Base-by-base conservation (phyloP, 2,888 invertebrate species). In the Ophonus ardosiacus region DNA sequence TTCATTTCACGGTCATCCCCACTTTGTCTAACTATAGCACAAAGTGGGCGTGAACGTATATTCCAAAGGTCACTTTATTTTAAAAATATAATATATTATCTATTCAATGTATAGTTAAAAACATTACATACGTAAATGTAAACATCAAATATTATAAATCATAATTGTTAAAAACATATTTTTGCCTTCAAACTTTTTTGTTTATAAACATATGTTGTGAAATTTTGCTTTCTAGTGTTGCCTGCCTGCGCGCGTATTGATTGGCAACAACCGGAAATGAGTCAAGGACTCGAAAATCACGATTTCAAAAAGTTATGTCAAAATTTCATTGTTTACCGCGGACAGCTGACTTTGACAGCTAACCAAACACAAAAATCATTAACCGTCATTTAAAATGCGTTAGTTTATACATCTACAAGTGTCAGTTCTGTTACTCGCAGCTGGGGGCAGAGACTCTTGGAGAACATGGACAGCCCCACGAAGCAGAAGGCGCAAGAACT, bases 221-320 rank as follows among this genome's bases (percentile, higher is more conserved):
- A 81, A 24, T 68, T 59, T 83, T n/a, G 13, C 21, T n/a, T 7
- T 5, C 4, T n/a, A 6, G n/a, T 8, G 84, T 84, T 84, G 84
- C 15, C 18, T 8, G 15, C 51, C 17, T 65, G 78, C 51, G 56
- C 8, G 17, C 24, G 63, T 84, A 84, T 84, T 84, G 84, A 84
- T 84, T 84, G 84, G 84, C 84, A 84, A 84, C 78, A 84, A 84
- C 84, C 84, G 84, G 84, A 84, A 78, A 78, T 65, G 78, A 84
- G 84, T 84, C 84, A 84, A 84, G 76, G 76, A 84, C 84, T 65
- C 78, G 84, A 84, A 84, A 57, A 38, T 51, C 78, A 78, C 78
- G 84, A 84, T 76, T 83, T 84, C 84, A 84, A 84, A 84, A 84
- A 84, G 78, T 63, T 84, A 84, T 84, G 84, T 78, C 84, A 78